Evolutionary conservation across 2,797 vertebrate genomes (phyloP), one percentile per base, ranked within the genome.

Genomic region (Sciurus carolinensis): DNA sequence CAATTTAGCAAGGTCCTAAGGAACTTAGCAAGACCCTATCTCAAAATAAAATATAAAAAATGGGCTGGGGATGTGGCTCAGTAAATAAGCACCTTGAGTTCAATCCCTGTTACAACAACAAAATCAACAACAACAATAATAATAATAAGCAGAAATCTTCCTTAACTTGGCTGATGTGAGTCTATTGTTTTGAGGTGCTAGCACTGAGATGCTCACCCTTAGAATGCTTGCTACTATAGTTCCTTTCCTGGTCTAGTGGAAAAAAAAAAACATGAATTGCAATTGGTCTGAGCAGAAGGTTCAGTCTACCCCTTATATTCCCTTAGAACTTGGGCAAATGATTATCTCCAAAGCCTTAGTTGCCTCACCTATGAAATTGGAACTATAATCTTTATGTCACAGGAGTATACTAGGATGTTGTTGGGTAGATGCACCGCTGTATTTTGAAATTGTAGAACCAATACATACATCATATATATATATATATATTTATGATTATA

Each of bases 241-340:
- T 15, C 3, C 13, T 39, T 81, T 33, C 3, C 15, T 13, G 18
- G 22, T 39, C 0, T 1, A 36, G 17, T 15, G 4, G 44, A 39
- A 33, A 87, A 47, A 71, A 0, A 2, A 39, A 39, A 39, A 39
- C 22, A 26, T 1, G 3, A 2, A 0, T 2, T 30, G 18, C n/a
- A 22, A 67, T 42, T 30, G 42, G 15, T 26, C 17, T 73, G 18
- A 66, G 17, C 4, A 30, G 3, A 82, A 75, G 52, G 72, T 20
- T 9, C 20, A 82, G 5, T 28, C 54, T 59, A 26, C 4, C 12
- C 47, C 62, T 64, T 2, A 12, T 26, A 44, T 26, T 5, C 13
- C 12, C 20, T 24, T 24, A n/a, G 82, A 87, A 1, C 28, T 72
- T 50, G 44, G 30, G 24, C 26, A 94, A 92, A 75, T 83, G 50